A percentile compares a stretch with the other conserved stretches of the same genome.
phyloP scores from a whole-genome alignment of 2,797 vertebrate species.

The Muscicapa striata region DNA sequence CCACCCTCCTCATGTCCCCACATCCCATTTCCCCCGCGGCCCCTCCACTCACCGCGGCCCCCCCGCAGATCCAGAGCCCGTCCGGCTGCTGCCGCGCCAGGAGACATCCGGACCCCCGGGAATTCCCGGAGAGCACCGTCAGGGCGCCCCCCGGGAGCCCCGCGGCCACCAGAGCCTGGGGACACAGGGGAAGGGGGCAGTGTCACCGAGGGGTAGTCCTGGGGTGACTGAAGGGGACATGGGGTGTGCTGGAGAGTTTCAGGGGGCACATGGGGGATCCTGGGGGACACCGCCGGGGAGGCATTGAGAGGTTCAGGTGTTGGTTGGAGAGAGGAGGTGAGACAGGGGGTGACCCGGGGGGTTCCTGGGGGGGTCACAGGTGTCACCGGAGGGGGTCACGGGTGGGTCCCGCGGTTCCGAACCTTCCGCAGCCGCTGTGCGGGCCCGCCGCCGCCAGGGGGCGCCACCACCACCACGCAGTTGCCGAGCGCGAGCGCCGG shows the following conservation, averaged over 20 bases:
- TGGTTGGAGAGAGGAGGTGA: too few species aligned
- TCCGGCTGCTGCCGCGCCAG: background rate
- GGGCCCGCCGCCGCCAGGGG: background rate
- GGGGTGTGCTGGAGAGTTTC: too few species aligned
- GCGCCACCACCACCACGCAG: background rate
- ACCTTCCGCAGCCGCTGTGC: background rate
- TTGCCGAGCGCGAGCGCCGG: background rate
- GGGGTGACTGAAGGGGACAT: too few species aligned
- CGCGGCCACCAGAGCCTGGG: background rate
- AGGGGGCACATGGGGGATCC: too few species aligned
- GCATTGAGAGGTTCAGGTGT: too few species aligned
- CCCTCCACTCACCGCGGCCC: background rate
- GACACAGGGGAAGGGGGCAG: too few species aligned
- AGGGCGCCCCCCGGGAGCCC: background rate
- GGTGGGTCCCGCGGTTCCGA: background rate
- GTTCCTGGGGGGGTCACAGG: background rate
- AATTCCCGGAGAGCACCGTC: background rate
- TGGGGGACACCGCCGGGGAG: too few species aligned
- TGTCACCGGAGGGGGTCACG: too few species aligned
- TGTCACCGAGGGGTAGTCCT: too few species aligned
- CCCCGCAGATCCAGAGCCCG: background rate
- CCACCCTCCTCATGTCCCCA: background rate
- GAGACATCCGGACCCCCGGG: background rate
- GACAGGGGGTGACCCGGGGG: too few species aligned
- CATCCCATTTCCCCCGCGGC: too few species aligned